Evolutionary conservation across 2,888 invertebrate genomes (phyloP).

Genomic region (Drosophila crucigera): DNA sequence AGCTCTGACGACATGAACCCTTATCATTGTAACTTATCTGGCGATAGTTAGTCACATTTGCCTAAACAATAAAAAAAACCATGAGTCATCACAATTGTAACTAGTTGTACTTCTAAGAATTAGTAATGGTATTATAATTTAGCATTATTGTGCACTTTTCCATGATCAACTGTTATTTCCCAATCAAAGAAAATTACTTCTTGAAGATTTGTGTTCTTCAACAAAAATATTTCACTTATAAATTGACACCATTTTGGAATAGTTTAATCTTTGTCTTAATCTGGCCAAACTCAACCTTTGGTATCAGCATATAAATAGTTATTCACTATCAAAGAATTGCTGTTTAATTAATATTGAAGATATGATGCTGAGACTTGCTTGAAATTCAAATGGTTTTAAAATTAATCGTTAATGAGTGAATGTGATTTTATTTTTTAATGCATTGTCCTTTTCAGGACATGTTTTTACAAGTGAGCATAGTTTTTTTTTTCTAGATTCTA

Average conservation of each 20-base stretch:
- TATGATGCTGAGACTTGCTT: no score
- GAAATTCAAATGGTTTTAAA: neutral
- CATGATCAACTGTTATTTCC: neutral
- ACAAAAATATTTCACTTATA: neutral
- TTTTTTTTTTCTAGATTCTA: neutral
- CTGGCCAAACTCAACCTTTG: neutral
- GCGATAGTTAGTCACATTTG: neutral
- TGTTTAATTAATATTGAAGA: neutral
- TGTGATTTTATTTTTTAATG: neutral
- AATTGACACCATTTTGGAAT: neutral
- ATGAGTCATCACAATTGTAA: slow-evolving; percentile 60
- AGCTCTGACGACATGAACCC: slow-evolving; percentile 9
- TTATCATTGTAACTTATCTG: slow-evolving; percentile 57
- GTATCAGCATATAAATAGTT: neutral
- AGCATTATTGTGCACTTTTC: neutral
- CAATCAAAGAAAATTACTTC: neutral
- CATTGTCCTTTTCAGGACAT: neutral
- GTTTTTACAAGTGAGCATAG: neutral
- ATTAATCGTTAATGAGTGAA: neutral
- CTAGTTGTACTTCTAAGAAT: slow-evolving; percentile 47
- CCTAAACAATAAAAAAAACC: neutral
- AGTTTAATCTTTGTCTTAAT: neutral
- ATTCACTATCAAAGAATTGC: neutral
- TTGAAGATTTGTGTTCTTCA: neutral
- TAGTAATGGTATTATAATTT: slow-evolving; percentile 26